These are phyloP conservation scores for Caenorhabditis becei DNA, from an alignment of 2,888 invertebrate genomes.

Conservation along the genomic window DNA sequence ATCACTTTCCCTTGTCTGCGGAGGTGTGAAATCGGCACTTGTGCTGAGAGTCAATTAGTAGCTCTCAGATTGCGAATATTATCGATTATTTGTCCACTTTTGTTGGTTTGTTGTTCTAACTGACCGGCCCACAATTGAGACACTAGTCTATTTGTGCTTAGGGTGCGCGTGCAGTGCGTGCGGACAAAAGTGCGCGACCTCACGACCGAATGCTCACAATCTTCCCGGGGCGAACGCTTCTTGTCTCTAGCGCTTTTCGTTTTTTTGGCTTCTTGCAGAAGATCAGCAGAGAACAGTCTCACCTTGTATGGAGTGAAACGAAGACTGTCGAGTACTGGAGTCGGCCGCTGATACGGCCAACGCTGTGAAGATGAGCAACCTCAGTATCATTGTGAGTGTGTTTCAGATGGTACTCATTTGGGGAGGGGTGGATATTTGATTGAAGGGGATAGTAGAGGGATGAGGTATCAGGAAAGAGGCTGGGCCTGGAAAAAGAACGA, in stretches of 20 bases:
- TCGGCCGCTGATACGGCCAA: constrained; percentile 37
- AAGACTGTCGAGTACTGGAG: constrained; percentile 47
- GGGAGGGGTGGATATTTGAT: constrained; percentile 9
- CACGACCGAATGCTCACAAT: constrained; percentile 35
- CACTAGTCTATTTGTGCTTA: constrained; percentile 47
- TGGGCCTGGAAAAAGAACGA: constrained; percentile 24
- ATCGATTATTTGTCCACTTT: constrained; percentile 46
- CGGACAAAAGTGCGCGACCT: constrained; percentile 53
- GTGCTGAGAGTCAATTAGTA: constrained; percentile 7
- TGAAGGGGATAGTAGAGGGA: constrained; percentile 10
- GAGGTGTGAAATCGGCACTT: constrained; percentile 19
- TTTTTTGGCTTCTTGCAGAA: neutral
- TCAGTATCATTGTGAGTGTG: constrained; percentile 31
- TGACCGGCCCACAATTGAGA: constrained; percentile 34
- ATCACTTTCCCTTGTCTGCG: constrained; percentile 1
- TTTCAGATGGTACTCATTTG: constrained; percentile 20
- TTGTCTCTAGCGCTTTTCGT: neutral
- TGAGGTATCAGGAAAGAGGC: constrained; percentile 16
- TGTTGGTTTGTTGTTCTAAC: constrained; percentile 41
- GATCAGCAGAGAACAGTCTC: neutral
- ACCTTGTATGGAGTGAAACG: constrained; percentile 62
- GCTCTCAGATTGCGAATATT: constrained; percentile 20
- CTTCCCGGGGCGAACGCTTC: constrained; percentile 13
- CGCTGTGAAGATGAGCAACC: constrained; percentile 51
- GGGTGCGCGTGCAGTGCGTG: constrained; percentile 33